Conservation (phyloP, 2,113 vertebrate genomes). For the Tetraodon nigroviridis region DNA sequence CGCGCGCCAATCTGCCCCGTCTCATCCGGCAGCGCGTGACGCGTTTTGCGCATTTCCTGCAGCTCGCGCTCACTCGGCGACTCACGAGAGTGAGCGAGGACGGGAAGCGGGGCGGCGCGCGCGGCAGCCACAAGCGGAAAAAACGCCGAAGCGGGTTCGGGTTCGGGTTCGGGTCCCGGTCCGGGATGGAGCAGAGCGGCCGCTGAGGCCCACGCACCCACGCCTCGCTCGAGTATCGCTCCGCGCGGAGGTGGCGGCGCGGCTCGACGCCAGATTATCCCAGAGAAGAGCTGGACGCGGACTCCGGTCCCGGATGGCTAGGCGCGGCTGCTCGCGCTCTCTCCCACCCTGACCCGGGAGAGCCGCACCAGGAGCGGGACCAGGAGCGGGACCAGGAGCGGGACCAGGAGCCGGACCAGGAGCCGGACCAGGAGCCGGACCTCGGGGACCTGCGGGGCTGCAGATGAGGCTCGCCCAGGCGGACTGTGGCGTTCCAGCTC, state of each 20-base stretch:
- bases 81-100: conserved; percentile 40
- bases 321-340: conserved; percentile 68
- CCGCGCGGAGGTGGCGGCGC: conserved; percentile 29
- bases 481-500: background rate
- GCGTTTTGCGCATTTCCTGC: conserved; percentile 99
- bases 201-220: too few relatives aligned
- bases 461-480: background rate
- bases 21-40: conserved; percentile 82
- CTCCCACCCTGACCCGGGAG: conserved; percentile 66
- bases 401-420: too few relatives aligned
- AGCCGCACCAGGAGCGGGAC: conserved; percentile 34
- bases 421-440: too few relatives aligned
- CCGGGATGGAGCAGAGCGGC: conserved; percentile 34
- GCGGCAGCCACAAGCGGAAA: conserved; percentile 53
- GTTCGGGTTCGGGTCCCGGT: too few relatives aligned
- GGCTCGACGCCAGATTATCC: conserved; percentile 49
- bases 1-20: conserved; percentile 10
- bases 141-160: conserved; percentile 7
- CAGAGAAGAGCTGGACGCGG: conserved; percentile 38
- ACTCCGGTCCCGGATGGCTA: conserved; percentile 71
- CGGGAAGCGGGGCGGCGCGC: conserved; percentile 69
- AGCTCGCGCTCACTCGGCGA: conserved; percentile 62
- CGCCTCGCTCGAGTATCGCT: too few relatives aligned
- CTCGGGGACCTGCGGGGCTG: conserved; percentile 28
- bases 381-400: too few relatives aligned